These are phyloP conservation scores for Corvus moneduloides DNA, from an alignment of 2,113 vertebrate genomes.

Conservation along the genomic window DNA sequence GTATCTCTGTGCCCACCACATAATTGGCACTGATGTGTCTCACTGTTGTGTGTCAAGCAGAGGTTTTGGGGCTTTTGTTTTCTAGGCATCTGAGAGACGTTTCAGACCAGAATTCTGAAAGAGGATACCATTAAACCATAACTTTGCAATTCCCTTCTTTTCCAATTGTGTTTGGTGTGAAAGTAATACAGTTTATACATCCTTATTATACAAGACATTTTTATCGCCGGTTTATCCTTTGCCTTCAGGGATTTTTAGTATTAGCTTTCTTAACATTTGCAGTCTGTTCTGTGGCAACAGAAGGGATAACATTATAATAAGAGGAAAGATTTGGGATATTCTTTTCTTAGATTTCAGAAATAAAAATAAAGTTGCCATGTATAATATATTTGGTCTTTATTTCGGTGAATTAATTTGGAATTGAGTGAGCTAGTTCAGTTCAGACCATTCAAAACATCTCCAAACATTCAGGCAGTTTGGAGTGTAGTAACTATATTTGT, in stretches of 20 bases:
- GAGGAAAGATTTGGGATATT: neutral
- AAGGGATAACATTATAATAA: neutral
- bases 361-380: neutral
- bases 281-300: neutral
- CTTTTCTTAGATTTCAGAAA: neutral
- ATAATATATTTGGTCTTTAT: neutral
- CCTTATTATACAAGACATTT: neutral
- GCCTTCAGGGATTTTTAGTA: slow-evolving; percentile 15
- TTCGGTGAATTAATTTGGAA: neutral
- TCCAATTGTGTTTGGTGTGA: neutral
- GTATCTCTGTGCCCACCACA: neutral
- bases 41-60: neutral
- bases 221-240: neutral
- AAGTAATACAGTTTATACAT: slow-evolving; percentile 29
- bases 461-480: neutral
- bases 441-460: neutral
- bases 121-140: slow-evolving; percentile 26
- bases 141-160: slow-evolving; percentile 57
- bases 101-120: slow-evolving; percentile 8
- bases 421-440: neutral
- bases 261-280: slow-evolving; percentile 3
- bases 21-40: neutral
- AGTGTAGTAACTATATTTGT: rapidly evolving
- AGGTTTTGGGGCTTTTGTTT: slow-evolving; percentile 15
- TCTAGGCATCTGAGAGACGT: neutral